Evolutionary conservation across 2,888 invertebrate species (phyloP).

Genomic region (Orthonychiurus folsomi): DNA sequence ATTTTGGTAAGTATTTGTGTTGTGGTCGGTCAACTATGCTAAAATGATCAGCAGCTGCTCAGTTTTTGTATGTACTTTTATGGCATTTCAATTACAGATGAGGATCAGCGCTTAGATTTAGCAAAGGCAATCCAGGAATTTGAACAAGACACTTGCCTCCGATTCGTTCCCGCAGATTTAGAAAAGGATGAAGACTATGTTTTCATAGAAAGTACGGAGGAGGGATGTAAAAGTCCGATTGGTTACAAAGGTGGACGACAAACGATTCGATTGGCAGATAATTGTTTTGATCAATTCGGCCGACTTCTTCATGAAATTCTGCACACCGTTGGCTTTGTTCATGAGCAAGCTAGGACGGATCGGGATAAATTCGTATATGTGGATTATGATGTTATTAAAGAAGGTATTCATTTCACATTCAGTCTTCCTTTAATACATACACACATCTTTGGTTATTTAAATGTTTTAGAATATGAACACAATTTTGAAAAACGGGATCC

Average conservation of each 20-base stretch:
- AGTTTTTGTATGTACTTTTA: background rate
- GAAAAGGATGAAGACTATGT: conserved; percentile 15
- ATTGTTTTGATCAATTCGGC: conserved; percentile 13
- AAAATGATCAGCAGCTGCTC: background rate
- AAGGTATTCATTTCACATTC: too few relatives aligned
- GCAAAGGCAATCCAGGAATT: conserved; percentile 13
- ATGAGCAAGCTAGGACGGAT: conserved; percentile 11
- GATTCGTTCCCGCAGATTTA: conserved; percentile 9
- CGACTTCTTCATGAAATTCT: conserved; percentile 12
- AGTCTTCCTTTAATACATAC: too few relatives aligned
- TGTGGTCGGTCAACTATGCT: too few relatives aligned
- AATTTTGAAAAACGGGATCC: conserved; percentile 16
- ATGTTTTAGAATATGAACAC: conserved; percentile 11
- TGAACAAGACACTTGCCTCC: conserved; percentile 11
- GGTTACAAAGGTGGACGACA: conserved; percentile 13
- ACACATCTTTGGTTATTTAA: background rate
- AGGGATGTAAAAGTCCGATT: conserved; percentile 12
- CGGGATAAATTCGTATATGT: conserved; percentile 14
- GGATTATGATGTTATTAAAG: conserved; percentile 13
- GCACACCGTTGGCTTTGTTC: conserved; percentile 14
- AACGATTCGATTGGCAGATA: conserved; percentile 5
- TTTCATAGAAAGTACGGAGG: conserved; percentile 12
- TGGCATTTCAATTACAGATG: background rate
- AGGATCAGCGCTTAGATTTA: conserved; percentile 12
- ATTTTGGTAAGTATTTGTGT: conserved; percentile 10